Evolutionary conservation across 2,888 invertebrate species (phyloP), one percentile per base, ranked within the genome.

Genomic region (Torymus aiolomorphi): DNA sequence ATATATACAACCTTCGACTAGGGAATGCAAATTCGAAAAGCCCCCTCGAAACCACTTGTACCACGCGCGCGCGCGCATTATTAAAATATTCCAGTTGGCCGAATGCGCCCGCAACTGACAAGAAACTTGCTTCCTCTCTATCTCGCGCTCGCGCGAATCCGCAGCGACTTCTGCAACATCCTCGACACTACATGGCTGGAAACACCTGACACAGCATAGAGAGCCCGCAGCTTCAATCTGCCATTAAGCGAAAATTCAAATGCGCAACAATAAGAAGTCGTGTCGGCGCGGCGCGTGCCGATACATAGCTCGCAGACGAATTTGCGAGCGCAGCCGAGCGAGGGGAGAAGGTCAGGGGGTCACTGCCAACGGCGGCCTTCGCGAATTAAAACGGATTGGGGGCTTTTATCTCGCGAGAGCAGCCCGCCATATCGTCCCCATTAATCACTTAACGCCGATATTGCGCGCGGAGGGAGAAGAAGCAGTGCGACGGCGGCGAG

Each of bases 401-500:
- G 42, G 52, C 66, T 65, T 80, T 70, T 66, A 80, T 65, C 77
- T 70, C 66, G 52, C 77, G 42, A 42, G 8, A 42, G 8, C 42
- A 8, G 42, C 5, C 42, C 42, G 42, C 42, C 59, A 52, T 77
- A 63, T 80, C 67, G 65, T 61, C 59, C 73, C 74, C 74, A 78
- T 74, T 80, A 81, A 75, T 75, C 78, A 78, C 75, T 81, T 78
- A 81, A 81, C 66, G 67, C 76, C 70, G 63, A 77, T 69, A 62
- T 76, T 67, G 57, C 31, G 49, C 56, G 70, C 16, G 65, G 16
- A 2, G 61, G 52, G 20, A 8, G 49, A 57, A 66, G 20, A 52
- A 56, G n/a, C 31, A 24, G 20, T 49, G 56, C 31, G 4, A 20
- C 24, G 54, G 8, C 8, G 8, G 8, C 42, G 8, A 42, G 42